Evolutionary conservation across 1,140 invertebrate species (phyloP).

Genomic region (Vanessa tameamea): DNA sequence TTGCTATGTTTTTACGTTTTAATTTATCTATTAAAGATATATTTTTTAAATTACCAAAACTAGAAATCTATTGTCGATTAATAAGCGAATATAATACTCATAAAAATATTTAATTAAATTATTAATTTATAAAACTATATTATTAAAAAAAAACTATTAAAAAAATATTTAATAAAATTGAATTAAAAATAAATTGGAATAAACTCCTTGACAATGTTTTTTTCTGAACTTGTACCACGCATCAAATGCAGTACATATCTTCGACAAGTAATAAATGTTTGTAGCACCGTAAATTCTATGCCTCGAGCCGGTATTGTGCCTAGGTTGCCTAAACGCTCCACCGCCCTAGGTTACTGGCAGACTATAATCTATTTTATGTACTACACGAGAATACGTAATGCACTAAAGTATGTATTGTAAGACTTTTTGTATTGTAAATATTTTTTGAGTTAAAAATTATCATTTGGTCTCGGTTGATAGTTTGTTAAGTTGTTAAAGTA

Average conservation of each 20-base stretch:
- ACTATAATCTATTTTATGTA: constrained; percentile 47
- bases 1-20: too few relatives aligned
- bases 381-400: background rate
- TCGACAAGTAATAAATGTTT: constrained; percentile 57
- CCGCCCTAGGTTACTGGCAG: constrained; percentile 36
- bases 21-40: too few relatives aligned
- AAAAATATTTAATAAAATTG: too few relatives aligned
- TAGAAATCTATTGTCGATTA: too few relatives aligned
- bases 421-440: constrained; percentile 17
- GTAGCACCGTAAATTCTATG: constrained; percentile 50
- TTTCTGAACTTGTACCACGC: constrained; percentile 41
- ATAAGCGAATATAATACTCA: background rate
- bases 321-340: constrained; percentile 25
- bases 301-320: constrained; percentile 45
- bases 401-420: constrained; percentile 35
- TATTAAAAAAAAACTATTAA: too few relatives aligned
- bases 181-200: too few relatives aligned
- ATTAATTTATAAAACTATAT: too few relatives aligned
- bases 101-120: too few relatives aligned
- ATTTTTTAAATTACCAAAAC: too few relatives aligned
- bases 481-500: constrained; percentile 4
- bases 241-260: constrained; percentile 42
- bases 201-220: background rate
- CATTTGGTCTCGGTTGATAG: background rate
- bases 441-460: constrained; percentile 24